Evolutionary conservation across 2,797 vertebrate genomes (phyloP).

Genomic region (Coccyzus lansbergi): DNA sequence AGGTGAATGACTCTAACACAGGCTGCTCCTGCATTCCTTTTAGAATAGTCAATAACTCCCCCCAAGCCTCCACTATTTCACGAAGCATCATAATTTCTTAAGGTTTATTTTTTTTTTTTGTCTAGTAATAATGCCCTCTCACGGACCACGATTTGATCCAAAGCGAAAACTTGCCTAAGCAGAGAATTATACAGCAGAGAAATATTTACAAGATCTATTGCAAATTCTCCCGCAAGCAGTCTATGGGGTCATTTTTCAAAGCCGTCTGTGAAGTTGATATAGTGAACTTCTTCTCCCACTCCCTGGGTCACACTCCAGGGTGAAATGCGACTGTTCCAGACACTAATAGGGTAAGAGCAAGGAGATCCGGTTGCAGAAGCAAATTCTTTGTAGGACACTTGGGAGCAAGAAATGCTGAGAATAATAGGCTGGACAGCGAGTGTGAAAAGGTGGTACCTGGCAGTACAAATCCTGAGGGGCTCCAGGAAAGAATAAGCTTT

Average conservation of each 20-base stretch:
- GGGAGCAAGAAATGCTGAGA: background rate
- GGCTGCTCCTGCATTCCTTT: slow-evolving; percentile 48
- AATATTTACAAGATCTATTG: slow-evolving; percentile 77
- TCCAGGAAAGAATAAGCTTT: background rate
- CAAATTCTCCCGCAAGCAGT: slow-evolving; percentile 61
- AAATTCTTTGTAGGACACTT: background rate
- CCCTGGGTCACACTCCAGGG: slow-evolving; percentile 22
- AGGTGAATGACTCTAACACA: slow-evolving; percentile 58
- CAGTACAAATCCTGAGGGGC: background rate
- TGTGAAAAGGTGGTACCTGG: background rate
- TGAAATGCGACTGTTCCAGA: background rate
- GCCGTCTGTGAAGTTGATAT: slow-evolving; percentile 57
- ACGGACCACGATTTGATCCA: slow-evolving; percentile 69
- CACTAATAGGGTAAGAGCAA: background rate
- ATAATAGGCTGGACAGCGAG: background rate
- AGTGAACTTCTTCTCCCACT: slow-evolving; percentile 55
- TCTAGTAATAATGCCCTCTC: slow-evolving; percentile 57
- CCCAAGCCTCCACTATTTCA: slow-evolving; percentile 65
- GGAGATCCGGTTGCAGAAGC: background rate
- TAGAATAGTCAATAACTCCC: slow-evolving; percentile 63
- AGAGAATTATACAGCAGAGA: slow-evolving; percentile 76
- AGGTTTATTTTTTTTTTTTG: slow-evolving; percentile 65
- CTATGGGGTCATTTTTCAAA: slow-evolving; percentile 64
- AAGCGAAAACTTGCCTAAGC: slow-evolving; percentile 75
- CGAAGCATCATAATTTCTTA: slow-evolving; percentile 71